Percentiles rank a stretch among this genome's conserved stretches.
Evolutionary conservation across 2,797 vertebrate genomes (phyloP).

Genomic region (Gambelia wislizenii): DNA sequence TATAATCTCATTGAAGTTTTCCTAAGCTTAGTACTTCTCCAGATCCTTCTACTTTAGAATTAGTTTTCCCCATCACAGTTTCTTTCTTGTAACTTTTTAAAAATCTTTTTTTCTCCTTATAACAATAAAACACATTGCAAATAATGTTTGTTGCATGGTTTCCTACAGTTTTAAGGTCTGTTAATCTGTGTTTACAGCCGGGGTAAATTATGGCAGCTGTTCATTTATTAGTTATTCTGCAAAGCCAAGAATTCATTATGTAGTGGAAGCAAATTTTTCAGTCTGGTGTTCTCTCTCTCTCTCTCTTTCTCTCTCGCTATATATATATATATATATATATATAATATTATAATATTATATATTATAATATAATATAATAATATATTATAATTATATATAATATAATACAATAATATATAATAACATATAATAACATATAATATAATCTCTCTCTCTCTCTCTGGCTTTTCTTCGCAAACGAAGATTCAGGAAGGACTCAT

Average conservation of each 20-base stretch:
- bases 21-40: neutral
- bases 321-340: too few species aligned
- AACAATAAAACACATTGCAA: neutral
- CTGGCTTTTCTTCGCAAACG: too few species aligned
- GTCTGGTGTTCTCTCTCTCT: too few species aligned
- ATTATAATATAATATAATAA: too few species aligned
- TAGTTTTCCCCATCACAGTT: slow-evolving; percentile 15
- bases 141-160: neutral
- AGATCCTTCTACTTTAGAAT: neutral
- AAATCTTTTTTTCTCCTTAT: neutral
- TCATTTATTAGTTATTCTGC: slow-evolving; percentile 4
- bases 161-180: neutral
- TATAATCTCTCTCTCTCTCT: too few species aligned
- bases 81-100: neutral
- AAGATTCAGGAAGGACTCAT: too few species aligned
- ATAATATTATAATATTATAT: too few species aligned
- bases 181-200: slow-evolving; percentile 1
- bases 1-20: neutral
- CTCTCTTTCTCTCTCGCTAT: too few species aligned
- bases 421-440: too few species aligned
- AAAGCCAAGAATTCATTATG: neutral
- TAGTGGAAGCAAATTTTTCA: neutral
- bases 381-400: too few species aligned
- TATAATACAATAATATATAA: too few species aligned
- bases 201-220: neutral